phyloP scores from a whole-genome alignment of 2,797 vertebrate species.

The Enteromius paludinosus region DNA sequence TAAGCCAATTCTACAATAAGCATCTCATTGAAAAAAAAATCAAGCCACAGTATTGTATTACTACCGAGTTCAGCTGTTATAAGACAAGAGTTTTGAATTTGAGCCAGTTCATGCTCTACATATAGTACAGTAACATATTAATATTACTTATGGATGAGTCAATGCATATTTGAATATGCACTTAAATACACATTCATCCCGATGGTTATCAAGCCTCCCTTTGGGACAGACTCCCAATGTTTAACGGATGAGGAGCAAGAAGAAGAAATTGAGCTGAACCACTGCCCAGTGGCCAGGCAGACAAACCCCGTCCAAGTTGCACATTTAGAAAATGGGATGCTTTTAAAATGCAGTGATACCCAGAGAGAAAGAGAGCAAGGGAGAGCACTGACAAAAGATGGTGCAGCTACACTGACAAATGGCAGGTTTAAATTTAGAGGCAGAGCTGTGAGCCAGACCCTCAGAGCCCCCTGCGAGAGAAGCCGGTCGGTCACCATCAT shows the following conservation, averaged over 20 bases:
- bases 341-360: constrained; percentile 39
- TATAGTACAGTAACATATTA: background rate
- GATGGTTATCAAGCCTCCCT: constrained; percentile 15
- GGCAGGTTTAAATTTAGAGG: constrained; percentile 57
- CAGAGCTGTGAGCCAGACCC: constrained; percentile 37
- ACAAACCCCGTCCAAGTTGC: background rate
- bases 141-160: constrained; percentile 26
- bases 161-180: constrained; percentile 34
- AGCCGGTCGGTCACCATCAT: constrained; percentile 41
- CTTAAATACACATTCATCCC: constrained; percentile 21
- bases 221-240: background rate
- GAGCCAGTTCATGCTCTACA: constrained; percentile 19
- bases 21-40: constrained; percentile 60
- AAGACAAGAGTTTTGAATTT: constrained; percentile 9
- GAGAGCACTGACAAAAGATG: constrained; percentile 5
- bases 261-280: constrained; percentile 37
- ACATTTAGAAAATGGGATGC: constrained; percentile 9
- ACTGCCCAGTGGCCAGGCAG: constrained; percentile 15
- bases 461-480: constrained; percentile 33
- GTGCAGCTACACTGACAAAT: constrained; percentile 33
- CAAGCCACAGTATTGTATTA: background rate
- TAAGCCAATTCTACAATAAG: constrained; percentile 64
- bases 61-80: background rate
- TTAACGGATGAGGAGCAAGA: constrained; percentile 12
- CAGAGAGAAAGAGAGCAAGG: constrained; percentile 14